These are phyloP conservation scores for Rhabdomys dilectus DNA, from an alignment of 2,113 vertebrate genomes.

Conservation along the genomic window DNA sequence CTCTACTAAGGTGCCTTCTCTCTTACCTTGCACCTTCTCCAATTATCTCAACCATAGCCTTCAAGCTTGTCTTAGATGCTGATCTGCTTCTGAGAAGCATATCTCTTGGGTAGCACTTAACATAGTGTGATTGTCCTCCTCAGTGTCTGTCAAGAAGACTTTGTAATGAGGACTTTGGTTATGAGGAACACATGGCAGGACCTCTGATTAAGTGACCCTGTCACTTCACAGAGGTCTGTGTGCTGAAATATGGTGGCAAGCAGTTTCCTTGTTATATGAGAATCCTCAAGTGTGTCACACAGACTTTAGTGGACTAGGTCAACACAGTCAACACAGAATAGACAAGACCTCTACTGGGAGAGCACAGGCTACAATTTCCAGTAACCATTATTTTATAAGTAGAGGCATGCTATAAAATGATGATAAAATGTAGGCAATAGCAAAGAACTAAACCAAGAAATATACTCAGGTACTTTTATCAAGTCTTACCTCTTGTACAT, in stretches of 20 bases:
- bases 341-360: no score
- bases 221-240: no score
- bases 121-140: background rate
- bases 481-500: background rate
- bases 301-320: background rate
- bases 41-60: fast-evolving
- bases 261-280: background rate
- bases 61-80: background rate
- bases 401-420: background rate
- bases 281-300: background rate
- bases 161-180: background rate
- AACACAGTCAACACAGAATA: background rate
- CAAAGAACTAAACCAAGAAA: background rate
- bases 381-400: background rate
- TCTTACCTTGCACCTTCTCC: background rate
- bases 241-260: no score
- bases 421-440: background rate
- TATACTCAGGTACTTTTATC: background rate
- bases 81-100: background rate
- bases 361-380: background rate
- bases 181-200: background rate
- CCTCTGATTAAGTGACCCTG: no score
- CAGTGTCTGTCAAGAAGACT: background rate
- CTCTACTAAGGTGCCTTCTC: background rate
- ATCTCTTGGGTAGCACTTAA: background rate